A percentile compares a stretch with the other conserved stretches of the same genome.
Evolutionary conservation across 2,888 invertebrate species (phyloP).

Genomic region (Andrena flavipes): DNA sequence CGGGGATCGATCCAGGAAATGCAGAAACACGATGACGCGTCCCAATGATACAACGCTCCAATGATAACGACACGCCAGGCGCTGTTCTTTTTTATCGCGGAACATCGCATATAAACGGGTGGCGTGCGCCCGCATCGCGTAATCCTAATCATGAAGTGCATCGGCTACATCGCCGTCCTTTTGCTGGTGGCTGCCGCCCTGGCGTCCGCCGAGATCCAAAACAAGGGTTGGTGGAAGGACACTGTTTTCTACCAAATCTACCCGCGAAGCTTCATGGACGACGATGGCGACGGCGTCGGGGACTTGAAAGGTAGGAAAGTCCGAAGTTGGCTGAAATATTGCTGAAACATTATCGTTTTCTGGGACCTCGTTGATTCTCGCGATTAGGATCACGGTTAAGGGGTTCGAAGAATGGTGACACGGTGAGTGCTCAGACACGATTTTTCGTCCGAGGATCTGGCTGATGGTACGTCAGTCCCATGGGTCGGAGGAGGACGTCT

Average conservation of each 20-base stretch:
- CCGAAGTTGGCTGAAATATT: slow-evolving; percentile 85
- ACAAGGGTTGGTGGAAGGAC: slow-evolving; percentile 81
- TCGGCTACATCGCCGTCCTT: slow-evolving; percentile 36
- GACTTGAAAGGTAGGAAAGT: slow-evolving; percentile 86
- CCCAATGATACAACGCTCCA: neutral
- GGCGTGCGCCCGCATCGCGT: neutral
- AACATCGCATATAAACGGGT: slow-evolving; percentile 52
- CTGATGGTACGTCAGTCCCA: no score
- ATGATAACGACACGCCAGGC: slow-evolving; percentile 40
- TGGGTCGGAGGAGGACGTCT: no score
- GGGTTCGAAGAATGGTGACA: no score
- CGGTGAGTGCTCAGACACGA: no score
- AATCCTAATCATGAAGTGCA: slow-evolving; percentile 46
- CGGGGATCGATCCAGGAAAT: no score
- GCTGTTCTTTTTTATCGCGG: slow-evolving; percentile 26
- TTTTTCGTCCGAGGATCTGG: no score
- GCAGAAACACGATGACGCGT: no score
- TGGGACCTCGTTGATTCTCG: no score
- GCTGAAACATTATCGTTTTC: no score
- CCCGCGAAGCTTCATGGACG: slow-evolving; percentile 80
- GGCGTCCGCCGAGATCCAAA: slow-evolving; percentile 68
- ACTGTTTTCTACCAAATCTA: slow-evolving; percentile 81
- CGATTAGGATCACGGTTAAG: no score
- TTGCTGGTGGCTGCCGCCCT: slow-evolving; percentile 56
- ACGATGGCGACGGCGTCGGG: slow-evolving; percentile 77